Evolutionary conservation across 2,797 vertebrate species (phyloP).

Genomic region (Microhierax caerulescens): DNA sequence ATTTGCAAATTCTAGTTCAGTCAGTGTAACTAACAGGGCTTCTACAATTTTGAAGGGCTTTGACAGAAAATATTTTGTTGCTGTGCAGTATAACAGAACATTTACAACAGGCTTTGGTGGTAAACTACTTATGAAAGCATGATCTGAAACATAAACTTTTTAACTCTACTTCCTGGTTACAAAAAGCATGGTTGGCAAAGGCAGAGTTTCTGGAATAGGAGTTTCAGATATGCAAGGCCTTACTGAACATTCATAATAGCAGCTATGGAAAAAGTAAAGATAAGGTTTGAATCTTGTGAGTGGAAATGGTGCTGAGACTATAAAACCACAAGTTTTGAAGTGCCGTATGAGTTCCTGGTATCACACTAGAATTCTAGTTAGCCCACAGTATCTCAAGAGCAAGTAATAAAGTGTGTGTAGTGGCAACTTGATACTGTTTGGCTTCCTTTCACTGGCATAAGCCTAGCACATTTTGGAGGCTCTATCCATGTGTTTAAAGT

Average conservation of each 20-base stretch:
- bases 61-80: background rate
- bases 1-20: background rate
- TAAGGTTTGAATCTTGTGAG: background rate
- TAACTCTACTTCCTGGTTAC: background rate
- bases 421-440: background rate
- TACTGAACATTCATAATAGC: background rate
- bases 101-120: background rate
- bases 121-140: background rate
- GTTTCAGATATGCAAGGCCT: background rate
- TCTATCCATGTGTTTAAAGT: slow-evolving; percentile 17
- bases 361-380: background rate
- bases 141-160: background rate
- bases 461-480: background rate
- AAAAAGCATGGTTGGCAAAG: background rate
- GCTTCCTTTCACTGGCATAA: background rate
- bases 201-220: background rate
- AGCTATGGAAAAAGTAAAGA: background rate
- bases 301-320: background rate
- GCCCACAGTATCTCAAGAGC: background rate
- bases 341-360: background rate
- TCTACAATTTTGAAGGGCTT: background rate
- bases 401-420: background rate
- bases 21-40: background rate
- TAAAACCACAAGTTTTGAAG: background rate
- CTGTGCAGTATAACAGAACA: background rate